Base-by-base conservation (phyloP, 1,140 invertebrate species). In the Neodiprion lecontei region DNA sequence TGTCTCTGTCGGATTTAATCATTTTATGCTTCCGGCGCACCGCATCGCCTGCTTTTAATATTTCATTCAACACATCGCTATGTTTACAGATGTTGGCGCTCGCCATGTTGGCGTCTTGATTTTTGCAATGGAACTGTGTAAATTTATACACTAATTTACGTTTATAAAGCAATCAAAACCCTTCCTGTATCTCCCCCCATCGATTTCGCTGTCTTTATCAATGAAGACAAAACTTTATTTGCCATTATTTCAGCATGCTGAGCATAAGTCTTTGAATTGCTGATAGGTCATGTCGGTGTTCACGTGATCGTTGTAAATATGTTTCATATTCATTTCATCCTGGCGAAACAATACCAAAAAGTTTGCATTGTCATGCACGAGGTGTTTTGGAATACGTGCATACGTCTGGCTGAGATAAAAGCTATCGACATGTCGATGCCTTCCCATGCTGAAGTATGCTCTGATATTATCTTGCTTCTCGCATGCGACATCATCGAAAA, bases 311-410 rank as follows among this genome's bases (percentile, higher is more conserved):
- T 28, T 28, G 67, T 76, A 86, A 21, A 85, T 72, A 78, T 86
- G 83, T 74, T 78, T 80, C 14, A 85, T 72, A 80, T 88, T 88
- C 12, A 79, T 76, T 40, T 83, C 77, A 78, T 88, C 83, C 77
- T 86, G 84, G 72, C 81, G 80, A 72, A 87, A 87, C n/a, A 85
- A 8, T 67, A 85, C 75, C 40, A 87, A 68, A 28, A 61, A 61
- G 53, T 70, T 23, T 28, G 28, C 28, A 28, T 28, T 28, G 28
- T 28, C 28, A 28, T 5, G 28, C 28, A 28, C 28, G 1, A 28
- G 28, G 28, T 28, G 28, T 28, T 28, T 28, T 5, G 28, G 28
- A 28, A 28, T 28, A 28, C 28, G 28, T 28, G 28, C 28, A 28
- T 28, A 28, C 28, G 5, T 28, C 5, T 28, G 28, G 5, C 28